Evolutionary conservation across 2,888 invertebrate genomes (phyloP), one percentile per base, ranked within the genome.

Genomic region (Cordilura impudica): DNA sequence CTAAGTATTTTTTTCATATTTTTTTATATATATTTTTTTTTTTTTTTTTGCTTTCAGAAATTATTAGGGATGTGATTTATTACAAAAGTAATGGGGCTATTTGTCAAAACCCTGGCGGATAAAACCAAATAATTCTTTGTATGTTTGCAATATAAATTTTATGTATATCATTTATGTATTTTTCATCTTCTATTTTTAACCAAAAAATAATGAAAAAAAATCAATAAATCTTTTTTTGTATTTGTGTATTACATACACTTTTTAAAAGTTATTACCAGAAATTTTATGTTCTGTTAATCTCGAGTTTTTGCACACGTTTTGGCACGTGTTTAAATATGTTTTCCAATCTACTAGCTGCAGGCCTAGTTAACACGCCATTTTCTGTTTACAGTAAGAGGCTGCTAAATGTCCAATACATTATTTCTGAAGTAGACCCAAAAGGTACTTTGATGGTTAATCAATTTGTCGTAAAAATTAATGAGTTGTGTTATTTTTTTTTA

Each of bases 401-500:
- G 87, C 85, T 87, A 85, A 88, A 87, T 84, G 85, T 83, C 81
- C 56, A 63, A 69, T 29, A 83, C 84, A 85, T 66, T 74, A 80
- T 56, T 56, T 69, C 23, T 14, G 29, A 12, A 53, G 45, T 0
- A 26, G 14, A 21, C 83, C 58, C 61, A 60, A 60, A 67, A 54
- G 72, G 69, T 63, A 82, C 84, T 81, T 83, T 84, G 83, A 84
- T 82, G 87, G 85, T 84, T 87, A 87, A 88, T 87, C 87, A 87
- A 87, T 88, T 87, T 88, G 87, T 86, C 88, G 87, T 87, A 86
- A 88, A 87, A 87, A 84, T 84, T 86, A 88, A 87, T 88, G 86
- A 84, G 81, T 81, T 83, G 83, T 80, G 79, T 80, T 81, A 58
- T 67, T 73, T 74, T 82, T 79, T 70, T n/a, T n/a, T n/a, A n/a